A percentile compares a stretch with the other conserved stretches of the same genome.
These are phyloP conservation scores for Myiothlypis chrysogaster DNA, from an alignment of 2,797 vertebrate genomes.

Conservation along the genomic window DNA sequence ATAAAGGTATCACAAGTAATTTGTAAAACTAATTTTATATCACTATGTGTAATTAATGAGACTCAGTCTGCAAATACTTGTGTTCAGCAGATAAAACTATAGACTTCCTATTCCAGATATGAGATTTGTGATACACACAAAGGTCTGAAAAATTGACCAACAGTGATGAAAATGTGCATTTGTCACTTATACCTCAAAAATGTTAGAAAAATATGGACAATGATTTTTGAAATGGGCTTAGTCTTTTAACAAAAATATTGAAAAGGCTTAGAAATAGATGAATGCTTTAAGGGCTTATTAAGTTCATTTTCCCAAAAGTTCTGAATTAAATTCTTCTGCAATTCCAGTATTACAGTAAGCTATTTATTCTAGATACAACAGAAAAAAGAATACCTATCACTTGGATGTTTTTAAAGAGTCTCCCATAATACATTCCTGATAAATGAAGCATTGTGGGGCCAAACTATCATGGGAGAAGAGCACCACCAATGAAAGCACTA, in stretches of 20 bases:
- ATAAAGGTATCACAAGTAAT: background rate
- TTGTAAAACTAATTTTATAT: background rate
- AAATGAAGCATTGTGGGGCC: constrained; percentile 51
- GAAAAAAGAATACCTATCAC: constrained; percentile 59
- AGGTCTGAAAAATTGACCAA: background rate
- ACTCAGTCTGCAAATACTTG: background rate
- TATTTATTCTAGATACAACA: constrained; percentile 68
- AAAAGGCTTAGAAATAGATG: constrained; percentile 21
- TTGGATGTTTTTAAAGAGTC: constrained; percentile 66
- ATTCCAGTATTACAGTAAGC: constrained; percentile 71
- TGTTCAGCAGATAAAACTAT: background rate
- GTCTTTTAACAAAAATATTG: background rate
- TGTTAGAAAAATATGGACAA: background rate
- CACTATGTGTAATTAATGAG: background rate
- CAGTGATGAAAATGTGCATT: background rate
- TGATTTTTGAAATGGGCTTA: constrained; percentile 13
- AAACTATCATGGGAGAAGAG: constrained; percentile 16
- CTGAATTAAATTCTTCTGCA: constrained; percentile 53
- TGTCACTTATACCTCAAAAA: background rate
- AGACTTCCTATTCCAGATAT: background rate
- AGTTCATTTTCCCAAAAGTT: constrained; percentile 70
- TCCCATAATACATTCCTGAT: constrained; percentile 42
- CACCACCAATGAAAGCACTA: constrained; percentile 22
- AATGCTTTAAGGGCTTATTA: constrained; percentile 35
- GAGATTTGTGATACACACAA: background rate